Evolutionary conservation across 2,888 invertebrate species (phyloP).

Genomic region (Agrenia bidenticulata): DNA sequence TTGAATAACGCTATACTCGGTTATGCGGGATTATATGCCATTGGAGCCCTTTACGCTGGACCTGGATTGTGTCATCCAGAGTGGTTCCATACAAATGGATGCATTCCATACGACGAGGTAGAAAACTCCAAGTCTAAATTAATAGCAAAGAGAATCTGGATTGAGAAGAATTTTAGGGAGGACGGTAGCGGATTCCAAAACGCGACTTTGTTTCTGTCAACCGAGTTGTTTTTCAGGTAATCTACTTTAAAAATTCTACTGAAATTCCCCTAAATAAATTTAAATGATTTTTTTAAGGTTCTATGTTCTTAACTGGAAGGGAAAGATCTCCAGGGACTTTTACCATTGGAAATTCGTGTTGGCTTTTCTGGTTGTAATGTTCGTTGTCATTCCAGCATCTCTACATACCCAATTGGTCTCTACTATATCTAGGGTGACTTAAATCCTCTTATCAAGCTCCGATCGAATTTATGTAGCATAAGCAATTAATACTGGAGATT

Average conservation of each 20-base stretch:
- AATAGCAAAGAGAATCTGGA: neutral
- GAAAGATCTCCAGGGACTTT: slow-evolving; percentile 6
- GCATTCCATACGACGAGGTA: slow-evolving; percentile 26
- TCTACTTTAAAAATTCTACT: neutral
- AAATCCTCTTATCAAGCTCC: neutral
- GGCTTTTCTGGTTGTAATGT: slow-evolving; percentile 19
- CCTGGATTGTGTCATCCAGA: slow-evolving; percentile 29
- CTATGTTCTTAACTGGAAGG: slow-evolving; percentile 25
- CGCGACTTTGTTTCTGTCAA: slow-evolving; percentile 10
- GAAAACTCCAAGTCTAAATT: neutral
- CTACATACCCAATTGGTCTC: neutral
- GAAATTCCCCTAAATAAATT: neutral
- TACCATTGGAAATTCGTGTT: slow-evolving; percentile 28
- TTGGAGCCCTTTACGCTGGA: slow-evolving; percentile 2
- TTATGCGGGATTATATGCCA: slow-evolving; percentile 25
- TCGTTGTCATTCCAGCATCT: neutral
- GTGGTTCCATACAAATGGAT: slow-evolving; percentile 12
- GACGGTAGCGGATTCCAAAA: neutral
- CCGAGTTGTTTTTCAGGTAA: slow-evolving; percentile 32
- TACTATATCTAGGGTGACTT: neutral
- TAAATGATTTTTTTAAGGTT: neutral
- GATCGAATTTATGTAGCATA: neutral
- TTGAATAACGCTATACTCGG: slow-evolving; percentile 29
- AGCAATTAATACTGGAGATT: neutral
- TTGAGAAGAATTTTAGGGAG: neutral